phyloP scores from a whole-genome alignment of 2,113 vertebrate species.

The Rhagologus leucostigma region DNA sequence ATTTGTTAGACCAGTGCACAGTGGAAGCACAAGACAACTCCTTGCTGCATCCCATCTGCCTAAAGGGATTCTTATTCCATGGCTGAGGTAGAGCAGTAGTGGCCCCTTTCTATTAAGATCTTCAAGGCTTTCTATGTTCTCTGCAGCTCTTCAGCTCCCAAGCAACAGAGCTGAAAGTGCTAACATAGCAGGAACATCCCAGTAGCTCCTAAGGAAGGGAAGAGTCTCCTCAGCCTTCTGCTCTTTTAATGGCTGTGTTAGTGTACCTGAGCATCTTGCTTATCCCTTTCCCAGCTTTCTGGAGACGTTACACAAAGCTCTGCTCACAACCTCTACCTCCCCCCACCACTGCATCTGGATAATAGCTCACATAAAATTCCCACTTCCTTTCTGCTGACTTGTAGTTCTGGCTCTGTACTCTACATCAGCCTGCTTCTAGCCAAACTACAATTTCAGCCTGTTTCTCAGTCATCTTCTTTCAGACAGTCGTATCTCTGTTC shows the following conservation, averaged over 20 bases:
- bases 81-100: background rate
- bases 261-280: background rate
- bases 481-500: background rate
- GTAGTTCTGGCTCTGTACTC: background rate
- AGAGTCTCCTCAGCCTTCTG: background rate
- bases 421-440: background rate
- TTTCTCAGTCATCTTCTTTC: background rate
- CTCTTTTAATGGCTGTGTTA: background rate
- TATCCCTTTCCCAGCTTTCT: background rate
- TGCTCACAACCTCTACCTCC: background rate
- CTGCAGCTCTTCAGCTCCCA: background rate
- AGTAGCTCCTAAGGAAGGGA: background rate
- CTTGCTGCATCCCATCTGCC: background rate
- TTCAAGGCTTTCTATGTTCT: background rate
- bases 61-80: background rate
- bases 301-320: background rate
- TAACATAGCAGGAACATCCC: background rate
- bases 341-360: background rate
- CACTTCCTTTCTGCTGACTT: background rate
- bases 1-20: background rate
- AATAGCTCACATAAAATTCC: background rate
- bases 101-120: background rate
- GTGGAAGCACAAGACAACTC: background rate
- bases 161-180: background rate
- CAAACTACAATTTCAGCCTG: background rate